phyloP scores from a whole-genome alignment of 2,113 vertebrate genomes.

The Lagopus muta region DNA sequence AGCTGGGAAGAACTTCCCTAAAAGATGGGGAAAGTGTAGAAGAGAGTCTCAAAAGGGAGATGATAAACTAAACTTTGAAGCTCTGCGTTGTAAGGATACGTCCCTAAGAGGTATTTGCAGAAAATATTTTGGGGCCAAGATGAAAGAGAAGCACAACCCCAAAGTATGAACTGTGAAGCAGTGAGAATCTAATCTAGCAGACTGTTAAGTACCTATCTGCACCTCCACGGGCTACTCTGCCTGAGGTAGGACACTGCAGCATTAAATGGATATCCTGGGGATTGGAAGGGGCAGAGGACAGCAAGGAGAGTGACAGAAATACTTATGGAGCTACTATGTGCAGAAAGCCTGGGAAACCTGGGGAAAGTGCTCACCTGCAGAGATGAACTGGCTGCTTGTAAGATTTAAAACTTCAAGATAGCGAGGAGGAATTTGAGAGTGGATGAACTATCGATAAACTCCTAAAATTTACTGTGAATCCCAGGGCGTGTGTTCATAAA shows the following conservation, averaged over 20 bases:
- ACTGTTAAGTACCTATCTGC: background rate
- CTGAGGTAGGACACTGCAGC: background rate
- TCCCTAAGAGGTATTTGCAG: background rate
- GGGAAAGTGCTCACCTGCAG: background rate
- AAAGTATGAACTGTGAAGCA: background rate
- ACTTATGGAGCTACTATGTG: fast-evolving
- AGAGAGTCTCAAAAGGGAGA: background rate
- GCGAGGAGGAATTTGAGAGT: background rate
- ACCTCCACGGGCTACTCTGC: background rate
- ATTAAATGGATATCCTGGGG: background rate
- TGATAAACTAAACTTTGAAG: background rate
- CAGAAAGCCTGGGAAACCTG: slow-evolving; percentile 14
- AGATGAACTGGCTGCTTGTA: background rate
- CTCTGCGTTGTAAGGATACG: background rate
- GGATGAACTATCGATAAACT: slow-evolving; percentile 13
- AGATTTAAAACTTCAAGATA: slow-evolving; percentile 5
- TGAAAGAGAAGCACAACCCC: background rate
- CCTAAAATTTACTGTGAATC: background rate
- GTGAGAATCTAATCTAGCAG: background rate
- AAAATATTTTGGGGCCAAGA: background rate
- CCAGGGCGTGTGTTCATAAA: background rate
- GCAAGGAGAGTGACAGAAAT: background rate
- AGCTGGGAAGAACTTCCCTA: background rate
- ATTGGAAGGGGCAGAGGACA: slow-evolving; percentile 21
- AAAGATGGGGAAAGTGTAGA: background rate